Evolutionary conservation across 2,888 invertebrate species (phyloP), one percentile per base, ranked within the genome.

Genomic region (Acanthococcus lagerstroemiae): DNA sequence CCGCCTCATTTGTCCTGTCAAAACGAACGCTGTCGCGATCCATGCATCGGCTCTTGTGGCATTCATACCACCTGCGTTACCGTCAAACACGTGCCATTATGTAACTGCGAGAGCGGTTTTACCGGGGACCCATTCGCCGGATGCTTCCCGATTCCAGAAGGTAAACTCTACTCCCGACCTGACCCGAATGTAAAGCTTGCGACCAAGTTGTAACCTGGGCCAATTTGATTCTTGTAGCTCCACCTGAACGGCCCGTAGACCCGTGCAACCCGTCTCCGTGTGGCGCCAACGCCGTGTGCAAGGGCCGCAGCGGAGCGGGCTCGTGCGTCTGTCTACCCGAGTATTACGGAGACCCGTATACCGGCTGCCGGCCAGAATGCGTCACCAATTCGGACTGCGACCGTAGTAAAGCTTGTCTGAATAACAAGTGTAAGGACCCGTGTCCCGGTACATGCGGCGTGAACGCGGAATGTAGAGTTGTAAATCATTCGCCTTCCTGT

Each of bases 261-360:
- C 90, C 90, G 70, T 92, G 91, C 76, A 82, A 86, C 74, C 87
- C 87, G 70, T 87, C 88, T 65, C 91, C 92, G 50, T 93, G 93
- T 76, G 92, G 92, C 67, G 81, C 85, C 30, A 92, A 92, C 75
- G 90, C 93, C 58, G 77, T 88, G 71, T 93, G 93, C 77, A 87
- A 84, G 76, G 88, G 88, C 78, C 81, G 84, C 72, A 84, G 87
- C 73, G 87, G 86, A 71, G 85, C 85, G 66, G 90, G 90, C 55
- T 88, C 90, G 69, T 92, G 91, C 76, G 81, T 83, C 69, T 92
- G 91, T 77, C 78, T 88, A 69, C 82, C 85, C 67, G 88, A 89
- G 73, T 91, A 89, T 76, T 86, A 84, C 72, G 91, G 92, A 60
- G 90, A 91, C 78, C 91, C 91, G 1, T 90, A 91, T 73, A 79